A percentile compares a stretch with the other conserved stretches of the same genome.
Evolutionary conservation across 92 coral and sea anemone genomes (phyloP).

Genomic region (Bergia sp.): DNA sequence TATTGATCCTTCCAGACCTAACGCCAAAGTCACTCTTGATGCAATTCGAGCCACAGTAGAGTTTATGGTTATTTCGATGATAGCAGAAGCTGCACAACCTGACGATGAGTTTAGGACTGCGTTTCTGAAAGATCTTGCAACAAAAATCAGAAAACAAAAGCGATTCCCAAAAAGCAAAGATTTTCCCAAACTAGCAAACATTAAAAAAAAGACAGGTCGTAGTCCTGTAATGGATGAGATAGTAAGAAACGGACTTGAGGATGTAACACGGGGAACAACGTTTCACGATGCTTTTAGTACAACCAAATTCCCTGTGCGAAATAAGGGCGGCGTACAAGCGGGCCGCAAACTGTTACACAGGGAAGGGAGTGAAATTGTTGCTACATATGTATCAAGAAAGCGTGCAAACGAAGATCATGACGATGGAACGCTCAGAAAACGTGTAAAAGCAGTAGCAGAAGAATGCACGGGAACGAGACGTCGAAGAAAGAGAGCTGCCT

Average conservation of each 20-base stretch:
- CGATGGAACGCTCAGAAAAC: conserved; percentile 5
- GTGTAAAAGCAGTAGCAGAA: neutral
- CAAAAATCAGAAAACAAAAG: neutral
- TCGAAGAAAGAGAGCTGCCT: conserved; percentile 38
- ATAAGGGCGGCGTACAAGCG: neutral
- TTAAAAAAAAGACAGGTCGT: neutral
- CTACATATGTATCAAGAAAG: conserved; percentile 30
- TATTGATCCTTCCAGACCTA: neutral
- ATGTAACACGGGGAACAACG: neutral
- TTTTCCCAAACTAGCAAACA: neutral
- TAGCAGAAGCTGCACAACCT: conserved; percentile 67
- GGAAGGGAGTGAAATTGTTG: conserved; percentile 10
- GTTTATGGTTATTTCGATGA: conserved; percentile 53
- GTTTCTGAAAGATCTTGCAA: conserved; percentile 36
- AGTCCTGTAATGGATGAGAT: conserved; percentile 27
- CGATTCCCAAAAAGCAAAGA: conserved; percentile 9
- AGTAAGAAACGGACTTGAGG: neutral
- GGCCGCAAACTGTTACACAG: conserved; percentile 29
- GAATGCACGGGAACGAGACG: conserved; percentile 31
- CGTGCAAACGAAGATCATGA: conserved; percentile 52
- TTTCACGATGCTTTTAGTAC: conserved; percentile 15
- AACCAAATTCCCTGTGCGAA: conserved; percentile 15
- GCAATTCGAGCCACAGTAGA: conserved; percentile 53
- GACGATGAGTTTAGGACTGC: neutral
- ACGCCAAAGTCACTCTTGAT: neutral